Conservation (phyloP, 2,797 vertebrate genomes). For the Chloroceryle amazona region DNA sequence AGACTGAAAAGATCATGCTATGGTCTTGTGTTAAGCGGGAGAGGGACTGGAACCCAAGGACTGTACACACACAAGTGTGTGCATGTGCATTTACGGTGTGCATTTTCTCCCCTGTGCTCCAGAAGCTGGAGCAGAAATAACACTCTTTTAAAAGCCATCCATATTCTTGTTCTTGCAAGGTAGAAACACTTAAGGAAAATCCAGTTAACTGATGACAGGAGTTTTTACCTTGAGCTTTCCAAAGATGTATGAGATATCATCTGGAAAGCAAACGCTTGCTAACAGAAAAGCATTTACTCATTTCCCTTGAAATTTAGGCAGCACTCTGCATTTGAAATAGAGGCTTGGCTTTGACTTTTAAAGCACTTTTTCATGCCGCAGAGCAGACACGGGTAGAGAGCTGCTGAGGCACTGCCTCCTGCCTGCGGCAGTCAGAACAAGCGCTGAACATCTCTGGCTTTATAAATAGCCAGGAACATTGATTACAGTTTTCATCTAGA, state of each 20-base stretch:
- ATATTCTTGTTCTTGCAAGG: background rate
- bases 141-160: background rate
- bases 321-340: background rate
- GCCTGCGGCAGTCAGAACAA: background rate
- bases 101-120: background rate
- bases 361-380: background rate
- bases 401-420: background rate
- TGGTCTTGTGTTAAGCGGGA: background rate
- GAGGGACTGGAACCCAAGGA: background rate
- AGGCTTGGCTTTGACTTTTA: background rate
- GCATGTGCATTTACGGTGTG: background rate
- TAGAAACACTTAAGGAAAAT: background rate
- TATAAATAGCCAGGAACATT: background rate
- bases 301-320: background rate
- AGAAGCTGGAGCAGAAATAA: background rate
- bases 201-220: background rate
- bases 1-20: background rate
- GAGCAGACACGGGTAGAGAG: background rate
- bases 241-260: background rate
- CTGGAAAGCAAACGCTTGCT: background rate
- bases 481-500: background rate
- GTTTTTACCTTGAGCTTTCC: background rate
- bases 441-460: background rate
- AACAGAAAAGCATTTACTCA: background rate
- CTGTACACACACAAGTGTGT: background rate